Evolutionary conservation across 2,888 invertebrate genomes (phyloP).

Genomic region (Euzophera pinguis): DNA sequence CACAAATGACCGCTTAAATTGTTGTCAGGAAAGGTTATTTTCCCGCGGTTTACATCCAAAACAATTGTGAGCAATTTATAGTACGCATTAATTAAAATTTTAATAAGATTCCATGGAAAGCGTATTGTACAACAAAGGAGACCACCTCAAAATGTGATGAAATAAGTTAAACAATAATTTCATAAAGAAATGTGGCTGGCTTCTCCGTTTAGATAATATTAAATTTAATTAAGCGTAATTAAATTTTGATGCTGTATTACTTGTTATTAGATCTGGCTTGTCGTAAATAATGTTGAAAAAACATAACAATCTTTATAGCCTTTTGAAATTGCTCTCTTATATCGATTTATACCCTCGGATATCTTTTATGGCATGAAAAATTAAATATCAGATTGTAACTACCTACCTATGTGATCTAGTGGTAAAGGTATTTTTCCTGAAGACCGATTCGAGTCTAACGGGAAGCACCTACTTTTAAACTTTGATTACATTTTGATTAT

Average conservation of each 20-base stretch:
- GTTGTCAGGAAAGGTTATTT: conserved; percentile 23
- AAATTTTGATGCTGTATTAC: conserved; percentile 32
- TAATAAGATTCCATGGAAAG: conserved; percentile 48
- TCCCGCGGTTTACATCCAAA: conserved; percentile 24
- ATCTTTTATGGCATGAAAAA: no score
- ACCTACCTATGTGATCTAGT: no score
- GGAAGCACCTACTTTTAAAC: no score
- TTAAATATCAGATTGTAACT: no score
- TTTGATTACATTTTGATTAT: no score
- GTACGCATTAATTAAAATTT: conserved; percentile 55
- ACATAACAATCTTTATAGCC: background rate
- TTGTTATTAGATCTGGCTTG: background rate
- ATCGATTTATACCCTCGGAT: no score
- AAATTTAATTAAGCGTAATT: conserved; percentile 47
- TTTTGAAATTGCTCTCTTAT: background rate
- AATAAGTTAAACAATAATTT: conserved; percentile 56
- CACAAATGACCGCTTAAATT: conserved; percentile 21
- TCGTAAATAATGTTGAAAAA: background rate
- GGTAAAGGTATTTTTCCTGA: no score
- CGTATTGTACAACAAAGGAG: conserved; percentile 47
- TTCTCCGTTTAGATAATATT: conserved; percentile 41
- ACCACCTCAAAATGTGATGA: conserved; percentile 45
- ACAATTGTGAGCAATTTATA: conserved; percentile 47
- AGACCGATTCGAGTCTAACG: no score
- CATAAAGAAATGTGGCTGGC: conserved; percentile 40